Evolutionary conservation across 2,888 invertebrate genomes (phyloP), one percentile per base, ranked within the genome.

Genomic region (Hydrotaea diabolus): DNA sequence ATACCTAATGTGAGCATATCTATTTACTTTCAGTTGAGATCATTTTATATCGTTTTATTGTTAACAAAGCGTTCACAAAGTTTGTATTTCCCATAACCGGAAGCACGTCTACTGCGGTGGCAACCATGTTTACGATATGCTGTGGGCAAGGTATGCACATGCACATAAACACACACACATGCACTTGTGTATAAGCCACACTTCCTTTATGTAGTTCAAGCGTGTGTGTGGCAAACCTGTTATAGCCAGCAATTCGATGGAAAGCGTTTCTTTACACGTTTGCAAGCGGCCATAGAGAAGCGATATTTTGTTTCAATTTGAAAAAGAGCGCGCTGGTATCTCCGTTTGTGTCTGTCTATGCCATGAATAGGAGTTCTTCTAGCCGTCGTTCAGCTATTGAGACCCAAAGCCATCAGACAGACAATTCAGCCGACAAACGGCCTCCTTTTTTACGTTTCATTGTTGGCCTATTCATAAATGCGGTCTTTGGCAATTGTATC

Each of bases 1-100:
- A 49, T 64, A 66, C 7, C 13, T 57, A 59, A 62, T 80, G 59
- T 66, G 75, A 46, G 73, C 75, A 62, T 59, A 39, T 39, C 11
- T 26, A 66, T 43, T 66, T 21, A 66, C 66, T 17, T 66, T 39
- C 36, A 66, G 36, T 66, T 43, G 39, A 19, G 43, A n/a, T 66
- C 39, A 66, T 43, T 66, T 5, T 19, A 43, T 19, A 66, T 66
- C 7, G 31, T 31, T 39, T 26, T 19, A 49, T 19, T 55, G 21
- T 55, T 5, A 26, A 59, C 59, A 59, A 59, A 59, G 59, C 23
- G 66, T 66, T 66, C 66, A 66, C 2, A 66, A 43, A 17, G 43
- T 66, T 39, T 66, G 43, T 21, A 43, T 17, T 66, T 43, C 39
- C 66, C 26, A 43, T 66, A n/a, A 43, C 66, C 66, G 66, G 66